phyloP scores from a whole-genome alignment of 2,888 invertebrate genomes.

The Carterocephalus palaemon region DNA sequence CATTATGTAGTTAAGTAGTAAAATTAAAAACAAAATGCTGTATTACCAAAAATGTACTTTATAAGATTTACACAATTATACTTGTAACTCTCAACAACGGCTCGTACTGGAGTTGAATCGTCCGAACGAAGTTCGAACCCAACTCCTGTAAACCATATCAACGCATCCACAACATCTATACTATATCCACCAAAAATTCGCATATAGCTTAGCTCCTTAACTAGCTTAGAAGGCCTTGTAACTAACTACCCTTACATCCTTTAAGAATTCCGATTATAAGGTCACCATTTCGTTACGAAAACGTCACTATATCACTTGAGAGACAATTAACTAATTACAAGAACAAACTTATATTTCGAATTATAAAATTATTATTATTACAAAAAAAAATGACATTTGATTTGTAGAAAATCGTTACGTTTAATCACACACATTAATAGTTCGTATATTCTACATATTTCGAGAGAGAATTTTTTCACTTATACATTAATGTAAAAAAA shows the following conservation, averaged over 20 bases:
- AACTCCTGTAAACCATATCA: constrained; percentile 43
- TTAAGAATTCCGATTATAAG: constrained; percentile 73
- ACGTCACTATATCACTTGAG: constrained; percentile 74
- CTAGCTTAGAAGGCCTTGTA: constrained; percentile 72
- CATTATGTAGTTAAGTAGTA: constrained; percentile 31
- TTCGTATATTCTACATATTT: constrained; percentile 64
- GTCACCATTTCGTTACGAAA: constrained; percentile 71
- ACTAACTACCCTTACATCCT: constrained; percentile 74
- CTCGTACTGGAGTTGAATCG: constrained; percentile 40
- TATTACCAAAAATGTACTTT: constrained; percentile 49
- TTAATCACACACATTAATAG: constrained; percentile 66
- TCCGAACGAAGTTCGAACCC: constrained; percentile 32
- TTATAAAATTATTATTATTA: constrained; percentile 50
- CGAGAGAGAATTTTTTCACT: constrained; percentile 55
- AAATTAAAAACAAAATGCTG: constrained; percentile 37
- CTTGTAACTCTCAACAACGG: constrained; percentile 54
- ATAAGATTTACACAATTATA: constrained; percentile 43
- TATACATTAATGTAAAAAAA: constrained; percentile 30
- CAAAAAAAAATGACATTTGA: constrained; percentile 49
- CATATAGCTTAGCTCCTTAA: constrained; percentile 63
- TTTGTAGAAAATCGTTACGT: constrained; percentile 70
- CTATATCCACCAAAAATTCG: constrained; percentile 53
- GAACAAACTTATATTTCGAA: constrained; percentile 37
- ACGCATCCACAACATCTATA: constrained; percentile 57
- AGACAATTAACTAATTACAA: constrained; percentile 67